Evolutionary conservation across 1,140 invertebrate genomes (phyloP).

Genomic region (Drosophila sulfurigaster): DNA sequence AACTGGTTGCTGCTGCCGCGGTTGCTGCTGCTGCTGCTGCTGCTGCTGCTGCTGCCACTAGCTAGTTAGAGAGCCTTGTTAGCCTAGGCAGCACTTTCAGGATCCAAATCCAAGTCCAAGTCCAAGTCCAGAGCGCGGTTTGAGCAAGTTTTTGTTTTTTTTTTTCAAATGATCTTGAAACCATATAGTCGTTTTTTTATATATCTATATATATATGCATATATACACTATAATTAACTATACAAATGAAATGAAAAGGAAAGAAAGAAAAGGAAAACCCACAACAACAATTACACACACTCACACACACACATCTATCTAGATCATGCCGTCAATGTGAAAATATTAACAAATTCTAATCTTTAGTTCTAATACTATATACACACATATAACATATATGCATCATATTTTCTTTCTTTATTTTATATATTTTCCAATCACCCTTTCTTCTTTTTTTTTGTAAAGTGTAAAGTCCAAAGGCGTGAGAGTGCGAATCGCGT

Average conservation of each 20-base stretch:
- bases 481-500: slow-evolving; percentile 55
- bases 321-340: slow-evolving; percentile 43
- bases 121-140: slow-evolving; percentile 57
- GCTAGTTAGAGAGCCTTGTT: slow-evolving; percentile 41
- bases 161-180: slow-evolving; percentile 84
- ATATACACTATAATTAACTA: slow-evolving; percentile 48
- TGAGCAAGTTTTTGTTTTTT: slow-evolving; percentile 43
- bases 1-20: slow-evolving; percentile 50
- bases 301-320: slow-evolving; percentile 45
- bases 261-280: background rate
- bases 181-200: slow-evolving; percentile 81
- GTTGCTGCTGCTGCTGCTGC: slow-evolving; percentile 3
- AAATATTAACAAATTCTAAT: slow-evolving; percentile 69
- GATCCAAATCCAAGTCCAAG: slow-evolving; percentile 43
- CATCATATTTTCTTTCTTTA: slow-evolving; percentile 7
- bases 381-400: slow-evolving; percentile 22
- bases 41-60: slow-evolving; percentile 37
- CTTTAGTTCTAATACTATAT: slow-evolving; percentile 44
- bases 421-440: slow-evolving; percentile 30
- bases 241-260: slow-evolving; percentile 2
- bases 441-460: background rate
- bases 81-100: slow-evolving; percentile 39
- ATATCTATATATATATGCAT: slow-evolving; percentile 49
- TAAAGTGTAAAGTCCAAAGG: slow-evolving; percentile 9
- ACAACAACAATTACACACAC: slow-evolving; percentile 20